These are phyloP conservation scores for Dynastes grantii DNA, from an alignment of 2,888 invertebrate genomes.

Conservation along the genomic window DNA sequence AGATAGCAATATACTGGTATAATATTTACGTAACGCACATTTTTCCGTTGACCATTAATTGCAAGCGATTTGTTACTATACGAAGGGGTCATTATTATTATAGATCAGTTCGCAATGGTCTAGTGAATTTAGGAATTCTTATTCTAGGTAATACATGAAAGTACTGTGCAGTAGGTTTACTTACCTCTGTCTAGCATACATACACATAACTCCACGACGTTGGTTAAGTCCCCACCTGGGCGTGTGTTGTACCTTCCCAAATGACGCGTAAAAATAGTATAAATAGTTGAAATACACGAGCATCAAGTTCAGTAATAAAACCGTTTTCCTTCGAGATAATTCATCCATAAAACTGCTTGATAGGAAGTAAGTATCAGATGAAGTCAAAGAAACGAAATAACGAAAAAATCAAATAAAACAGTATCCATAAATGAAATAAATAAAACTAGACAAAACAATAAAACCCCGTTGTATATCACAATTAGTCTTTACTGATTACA, in stretches of 20 bases:
- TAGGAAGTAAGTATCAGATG: conserved; percentile 14
- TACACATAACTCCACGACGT: conserved; percentile 14
- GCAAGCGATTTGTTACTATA: conserved; percentile 33
- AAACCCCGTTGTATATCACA: too few species aligned
- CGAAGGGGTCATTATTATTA: conserved; percentile 41
- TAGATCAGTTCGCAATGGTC: conserved; percentile 45
- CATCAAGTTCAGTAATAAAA: conserved; percentile 50
- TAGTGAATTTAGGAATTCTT: conserved; percentile 42
- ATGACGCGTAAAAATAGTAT: conserved; percentile 50
- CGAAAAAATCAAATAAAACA: background rate
- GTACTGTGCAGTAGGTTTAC: conserved; percentile 18
- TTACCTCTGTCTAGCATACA: background rate
- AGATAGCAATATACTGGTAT: conserved; percentile 23
- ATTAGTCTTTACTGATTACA: too few species aligned
- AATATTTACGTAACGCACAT: conserved; percentile 34
- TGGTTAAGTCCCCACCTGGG: conserved; percentile 40
- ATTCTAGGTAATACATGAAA: conserved; percentile 26
- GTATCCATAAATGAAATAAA: background rate
- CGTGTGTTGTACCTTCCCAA: conserved; percentile 42
- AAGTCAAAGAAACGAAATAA: conserved; percentile 3
- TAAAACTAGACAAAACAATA: too few species aligned
- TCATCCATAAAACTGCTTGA: conserved; percentile 7
- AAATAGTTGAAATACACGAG: conserved; percentile 44
- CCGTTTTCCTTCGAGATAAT: conserved; percentile 37
- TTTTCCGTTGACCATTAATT: conserved; percentile 43